Percentiles rank a stretch among this genome's conserved stretches.
Evolutionary conservation across 2,888 invertebrate genomes (phyloP).

Genomic region (Mimumesa dahlbomi): DNA sequence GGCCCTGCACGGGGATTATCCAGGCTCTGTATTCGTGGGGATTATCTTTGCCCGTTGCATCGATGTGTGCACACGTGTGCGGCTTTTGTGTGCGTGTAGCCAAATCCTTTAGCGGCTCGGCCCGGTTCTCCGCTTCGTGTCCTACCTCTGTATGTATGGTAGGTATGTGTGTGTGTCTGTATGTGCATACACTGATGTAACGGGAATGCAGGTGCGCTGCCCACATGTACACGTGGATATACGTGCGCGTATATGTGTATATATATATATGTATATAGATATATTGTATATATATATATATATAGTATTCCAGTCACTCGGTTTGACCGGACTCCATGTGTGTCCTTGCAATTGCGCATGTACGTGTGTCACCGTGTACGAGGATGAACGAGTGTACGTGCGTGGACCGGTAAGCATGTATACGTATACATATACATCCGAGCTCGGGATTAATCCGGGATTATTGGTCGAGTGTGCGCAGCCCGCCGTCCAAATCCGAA

Average conservation of each 20-base stretch:
- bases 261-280: no score
- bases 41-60: slow-evolving; percentile 75
- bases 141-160: slow-evolving; percentile 6
- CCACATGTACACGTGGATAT: slow-evolving; percentile 3
- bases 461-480: slow-evolving; percentile 75
- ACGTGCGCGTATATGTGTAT: slow-evolving; percentile 23
- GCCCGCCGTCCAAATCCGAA: slow-evolving; percentile 76
- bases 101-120: slow-evolving; percentile 75
- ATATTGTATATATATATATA: no score
- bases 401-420: slow-evolving; percentile 7
- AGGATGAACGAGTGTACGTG: neutral
- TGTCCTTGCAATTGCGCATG: slow-evolving; percentile 24
- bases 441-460: slow-evolving; percentile 77
- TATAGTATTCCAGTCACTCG: slow-evolving; percentile 50
- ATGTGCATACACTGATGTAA: neutral
- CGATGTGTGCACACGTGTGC: slow-evolving; percentile 46
- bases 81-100: slow-evolving; percentile 62
- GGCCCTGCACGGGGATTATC: slow-evolving; percentile 77
- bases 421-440: slow-evolving; percentile 51
- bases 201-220: slow-evolving; percentile 15
- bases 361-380: slow-evolving; percentile 22
- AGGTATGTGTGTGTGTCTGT: no score
- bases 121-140: slow-evolving; percentile 52
- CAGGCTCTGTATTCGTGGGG: slow-evolving; percentile 77
- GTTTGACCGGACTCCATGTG: slow-evolving; percentile 64